Conservation (phyloP, 2,113 vertebrate species). For the Pelodiscus sinensis region DNA sequence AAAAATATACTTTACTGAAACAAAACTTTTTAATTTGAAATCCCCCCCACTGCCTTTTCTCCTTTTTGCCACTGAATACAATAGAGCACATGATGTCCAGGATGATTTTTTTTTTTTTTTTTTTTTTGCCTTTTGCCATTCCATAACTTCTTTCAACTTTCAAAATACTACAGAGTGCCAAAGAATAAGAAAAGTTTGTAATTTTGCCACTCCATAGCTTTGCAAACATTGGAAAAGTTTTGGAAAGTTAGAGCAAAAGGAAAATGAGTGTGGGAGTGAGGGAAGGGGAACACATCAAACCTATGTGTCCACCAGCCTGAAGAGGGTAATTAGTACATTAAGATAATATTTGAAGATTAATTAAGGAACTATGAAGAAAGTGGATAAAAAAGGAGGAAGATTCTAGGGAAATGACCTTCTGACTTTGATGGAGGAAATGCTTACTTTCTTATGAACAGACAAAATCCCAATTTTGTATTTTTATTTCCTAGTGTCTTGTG, state of each 20-base stretch:
- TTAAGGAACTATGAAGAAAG: neutral
- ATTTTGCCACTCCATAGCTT: neutral
- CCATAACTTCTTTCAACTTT: neutral
- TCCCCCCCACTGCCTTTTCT: too few species aligned
- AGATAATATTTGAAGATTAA: neutral
- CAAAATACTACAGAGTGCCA: neutral
- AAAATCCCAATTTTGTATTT: neutral
- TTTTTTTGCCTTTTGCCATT: neutral
- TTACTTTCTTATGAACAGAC: neutral
- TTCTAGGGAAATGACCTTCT: neutral
- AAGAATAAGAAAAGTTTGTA: neutral
- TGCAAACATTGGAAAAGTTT: neutral
- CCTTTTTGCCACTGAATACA: too few species aligned
- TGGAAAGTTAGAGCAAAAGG: neutral
- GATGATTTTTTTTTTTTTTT: slow-evolving; percentile 1
- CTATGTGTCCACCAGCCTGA: neutral
- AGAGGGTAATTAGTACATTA: neutral
- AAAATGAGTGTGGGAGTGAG: neutral
- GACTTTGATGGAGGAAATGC: neutral
- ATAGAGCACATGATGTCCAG: neutral
- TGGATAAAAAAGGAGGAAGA: neutral
- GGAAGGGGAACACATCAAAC: neutral
- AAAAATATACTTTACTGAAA: too few species aligned
- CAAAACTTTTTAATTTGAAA: too few species aligned
- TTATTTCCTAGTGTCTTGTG: neutral